Percentiles rank a stretch among this genome's conserved stretches.
These are phyloP conservation scores for Myiotriccus ornatus DNA, from an alignment of 2,797 vertebrate genomes.

Conservation along the genomic window DNA sequence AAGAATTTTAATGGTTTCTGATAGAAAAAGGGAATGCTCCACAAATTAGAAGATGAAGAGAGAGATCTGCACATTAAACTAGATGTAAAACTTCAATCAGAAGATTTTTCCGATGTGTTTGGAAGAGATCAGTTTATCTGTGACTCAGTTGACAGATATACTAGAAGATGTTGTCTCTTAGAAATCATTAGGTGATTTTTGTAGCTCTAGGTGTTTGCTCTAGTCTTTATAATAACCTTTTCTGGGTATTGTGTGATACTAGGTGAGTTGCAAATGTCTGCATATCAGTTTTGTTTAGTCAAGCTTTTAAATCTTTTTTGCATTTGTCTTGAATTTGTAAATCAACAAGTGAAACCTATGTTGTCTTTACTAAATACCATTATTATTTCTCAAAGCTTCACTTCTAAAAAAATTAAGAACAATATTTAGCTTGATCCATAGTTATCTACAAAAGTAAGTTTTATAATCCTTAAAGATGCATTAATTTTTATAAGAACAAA, in stretches of 20 bases:
- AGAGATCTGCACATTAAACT: neutral
- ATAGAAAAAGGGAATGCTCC: neutral
- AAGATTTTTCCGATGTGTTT: neutral
- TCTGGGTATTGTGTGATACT: neutral
- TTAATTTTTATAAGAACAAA: neutral
- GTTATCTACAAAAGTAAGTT: neutral
- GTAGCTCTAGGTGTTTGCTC: neutral
- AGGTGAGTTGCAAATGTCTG: neutral
- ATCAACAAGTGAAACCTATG: neutral
- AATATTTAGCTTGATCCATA: neutral
- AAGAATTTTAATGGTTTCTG: neutral
- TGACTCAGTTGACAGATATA: neutral
- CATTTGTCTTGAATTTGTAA: neutral
- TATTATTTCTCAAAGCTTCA: neutral
- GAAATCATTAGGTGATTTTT: neutral
- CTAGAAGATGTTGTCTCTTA: neutral
- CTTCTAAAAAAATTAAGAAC: neutral
- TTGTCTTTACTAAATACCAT: neutral
- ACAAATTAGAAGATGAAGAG: neutral
- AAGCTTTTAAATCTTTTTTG: neutral
- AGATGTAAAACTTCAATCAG: neutral
- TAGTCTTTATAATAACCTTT: neutral
- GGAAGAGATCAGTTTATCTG: neutral
- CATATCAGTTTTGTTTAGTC: neutral
- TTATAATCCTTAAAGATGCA: neutral